Base-by-base conservation (phyloP, 2,797 vertebrate species). In the Valencia hispanica region DNA sequence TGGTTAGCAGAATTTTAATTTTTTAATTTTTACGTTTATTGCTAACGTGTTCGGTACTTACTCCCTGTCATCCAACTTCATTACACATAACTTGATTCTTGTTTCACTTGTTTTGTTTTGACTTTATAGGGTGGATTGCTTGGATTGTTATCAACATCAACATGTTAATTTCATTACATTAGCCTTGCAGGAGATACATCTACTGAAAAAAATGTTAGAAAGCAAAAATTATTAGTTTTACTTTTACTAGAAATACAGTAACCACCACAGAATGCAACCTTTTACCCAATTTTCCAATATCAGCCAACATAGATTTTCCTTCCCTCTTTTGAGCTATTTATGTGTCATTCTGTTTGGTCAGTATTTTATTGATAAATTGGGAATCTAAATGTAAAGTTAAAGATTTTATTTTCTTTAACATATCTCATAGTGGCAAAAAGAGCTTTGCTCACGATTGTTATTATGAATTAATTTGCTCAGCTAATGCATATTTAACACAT, bases 401-500 rank as follows among this genome's bases (percentile, higher is more conserved):
- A 63, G 34, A 55, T 34, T 34, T 63, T 34, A 5, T 61, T 3
- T 32, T 61, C 25, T 50, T 78, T 51, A 78, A 59, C 53, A 30
- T 7, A 68, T 27, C 53, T 48, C 17, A 20, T 27, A 15, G 32
- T 9, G 22, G 20, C 30, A 14, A 68, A 73, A 25, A 4, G 47
- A 66, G 0, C 22, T 0, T 0, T 15, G 17, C 36, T 45, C 11
- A 22, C n/a, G 39, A 57, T 34, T 25, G 12, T 48, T 61, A 71
- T 71, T 45, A 68, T 30, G 12, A 10, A 32, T 17, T 32, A 30
- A 30, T 34, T 32, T 66, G 39, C 18, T 7, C 9, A 12, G 25
- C 39, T 55, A 70, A 66, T 75, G 39, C 68, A 30, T 20, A 48
- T 75, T 75, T 68, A 68, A 50, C 61, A 30, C n/a, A 45, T 34